These are phyloP conservation scores for Dromaius novaehollandiae DNA, from an alignment of 2,113 vertebrate species.

Conservation along the genomic window DNA sequence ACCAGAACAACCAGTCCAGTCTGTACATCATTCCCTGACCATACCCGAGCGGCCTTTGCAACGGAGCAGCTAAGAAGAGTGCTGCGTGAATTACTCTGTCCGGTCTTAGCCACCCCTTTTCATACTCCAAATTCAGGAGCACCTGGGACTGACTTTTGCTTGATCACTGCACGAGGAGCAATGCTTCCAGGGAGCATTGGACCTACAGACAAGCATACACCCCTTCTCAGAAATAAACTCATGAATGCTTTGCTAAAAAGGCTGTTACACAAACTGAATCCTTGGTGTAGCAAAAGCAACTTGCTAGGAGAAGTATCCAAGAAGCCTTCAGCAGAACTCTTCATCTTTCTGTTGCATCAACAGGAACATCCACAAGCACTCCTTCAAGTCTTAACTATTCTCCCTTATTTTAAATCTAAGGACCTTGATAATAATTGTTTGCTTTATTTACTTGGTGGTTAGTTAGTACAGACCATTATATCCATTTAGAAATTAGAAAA, in stretches of 20 bases:
- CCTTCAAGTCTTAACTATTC: neutral
- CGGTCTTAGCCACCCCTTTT: neutral
- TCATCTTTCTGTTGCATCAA: neutral
- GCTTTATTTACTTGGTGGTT: neutral
- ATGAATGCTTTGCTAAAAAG: neutral
- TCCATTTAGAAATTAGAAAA: neutral
- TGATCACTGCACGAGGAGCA: neutral
- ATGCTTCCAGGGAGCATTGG: neutral
- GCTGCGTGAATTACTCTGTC: neutral
- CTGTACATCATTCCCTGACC: neutral
- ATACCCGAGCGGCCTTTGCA: neutral
- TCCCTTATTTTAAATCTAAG: neutral
- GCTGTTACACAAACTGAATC: neutral
- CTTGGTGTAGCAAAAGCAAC: neutral
- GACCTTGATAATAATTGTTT: neutral
- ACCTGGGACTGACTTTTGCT: neutral
- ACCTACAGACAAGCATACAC: neutral
- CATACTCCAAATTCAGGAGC: neutral
- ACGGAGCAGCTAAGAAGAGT: neutral
- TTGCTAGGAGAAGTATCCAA: neutral
- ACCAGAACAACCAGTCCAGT: accelerated
- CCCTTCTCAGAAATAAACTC: neutral
- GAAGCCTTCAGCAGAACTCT: neutral
- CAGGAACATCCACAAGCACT: neutral
- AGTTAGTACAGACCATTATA: neutral